Evolutionary conservation across 2,113 vertebrate genomes (phyloP).

Genomic region (Podiceps cristatus): DNA sequence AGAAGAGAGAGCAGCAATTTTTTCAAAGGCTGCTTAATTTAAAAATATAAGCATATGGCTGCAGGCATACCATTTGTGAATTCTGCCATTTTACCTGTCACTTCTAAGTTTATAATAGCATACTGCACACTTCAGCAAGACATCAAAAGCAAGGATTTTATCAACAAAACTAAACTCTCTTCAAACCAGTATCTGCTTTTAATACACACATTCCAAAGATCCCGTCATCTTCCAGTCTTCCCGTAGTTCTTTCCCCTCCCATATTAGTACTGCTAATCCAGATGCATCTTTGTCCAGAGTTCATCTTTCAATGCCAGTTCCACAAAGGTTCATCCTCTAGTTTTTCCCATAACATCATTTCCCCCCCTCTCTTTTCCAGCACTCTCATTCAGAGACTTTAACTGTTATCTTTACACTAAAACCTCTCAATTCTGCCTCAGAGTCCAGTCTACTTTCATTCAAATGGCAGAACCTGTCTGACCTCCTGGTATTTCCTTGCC

Average conservation of each 20-base stretch:
- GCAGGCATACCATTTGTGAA: not conserved
- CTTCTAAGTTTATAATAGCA: constrained; percentile 16
- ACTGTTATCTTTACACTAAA: not conserved
- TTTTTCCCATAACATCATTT: not conserved
- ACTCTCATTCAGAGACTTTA: not conserved
- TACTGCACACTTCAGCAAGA: not conserved
- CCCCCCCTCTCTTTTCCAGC: not conserved
- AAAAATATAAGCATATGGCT: constrained; percentile 35
- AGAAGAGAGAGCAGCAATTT: not conserved
- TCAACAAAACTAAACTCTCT: not conserved
- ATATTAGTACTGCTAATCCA: not conserved
- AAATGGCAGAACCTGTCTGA: not conserved
- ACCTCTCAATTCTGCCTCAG: not conserved
- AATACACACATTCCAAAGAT: not conserved
- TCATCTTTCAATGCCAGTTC: not conserved
- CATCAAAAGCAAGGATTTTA: not conserved
- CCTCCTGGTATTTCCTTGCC: not conserved
- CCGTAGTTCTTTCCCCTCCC: not conserved
- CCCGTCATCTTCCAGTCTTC: not conserved
- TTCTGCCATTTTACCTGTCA: constrained; percentile 10
- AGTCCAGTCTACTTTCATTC: not conserved
- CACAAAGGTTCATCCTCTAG: not conserved
- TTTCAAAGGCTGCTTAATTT: not conserved
- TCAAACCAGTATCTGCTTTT: not conserved
- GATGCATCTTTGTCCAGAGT: not conserved